A percentile compares a stretch with the other conserved stretches of the same genome.
These are phyloP conservation scores for Agrotis ipsilon DNA, from an alignment of 2,888 invertebrate genomes.

Conservation along the genomic window DNA sequence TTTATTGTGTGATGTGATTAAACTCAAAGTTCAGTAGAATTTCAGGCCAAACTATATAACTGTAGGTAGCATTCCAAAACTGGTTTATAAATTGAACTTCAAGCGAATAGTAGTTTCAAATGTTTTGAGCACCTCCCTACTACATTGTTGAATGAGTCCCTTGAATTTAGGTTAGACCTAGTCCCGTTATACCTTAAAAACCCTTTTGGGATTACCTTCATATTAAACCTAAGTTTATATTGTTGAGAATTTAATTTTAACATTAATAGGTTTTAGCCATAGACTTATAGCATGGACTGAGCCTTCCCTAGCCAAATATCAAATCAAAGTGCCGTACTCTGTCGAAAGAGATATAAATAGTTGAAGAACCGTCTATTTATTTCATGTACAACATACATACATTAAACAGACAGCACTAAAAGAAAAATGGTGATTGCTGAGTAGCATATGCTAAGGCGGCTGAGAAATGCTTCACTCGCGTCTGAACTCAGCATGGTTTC, in stretches of 20 bases:
- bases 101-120: slow-evolving; percentile 50
- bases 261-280: background rate
- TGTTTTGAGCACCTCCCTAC: slow-evolving; percentile 30
- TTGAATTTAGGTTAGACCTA: slow-evolving; percentile 37
- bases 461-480: too few relatives aligned
- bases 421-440: too few relatives aligned
- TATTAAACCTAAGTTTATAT: slow-evolving; percentile 33
- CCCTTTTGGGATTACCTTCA: slow-evolving; percentile 37
- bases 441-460: too few relatives aligned
- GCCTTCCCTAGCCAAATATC: too few relatives aligned
- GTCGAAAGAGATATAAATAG: too few relatives aligned
- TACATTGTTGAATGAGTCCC: slow-evolving; percentile 34
- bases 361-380: too few relatives aligned
- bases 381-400: too few relatives aligned
- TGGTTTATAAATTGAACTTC: slow-evolving; percentile 47
- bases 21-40: slow-evolving; percentile 18
- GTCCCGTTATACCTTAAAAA: slow-evolving; percentile 16
- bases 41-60: slow-evolving; percentile 33
- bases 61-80: slow-evolving; percentile 41
- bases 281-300: too few relatives aligned
- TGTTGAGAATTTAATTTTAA: slow-evolving; percentile 20
- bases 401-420: too few relatives aligned
- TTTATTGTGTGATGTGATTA: background rate
- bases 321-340: too few relatives aligned
- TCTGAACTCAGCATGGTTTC: too few relatives aligned